Evolutionary conservation across 2,888 invertebrate genomes (phyloP), one percentile per base, ranked within the genome.

Genomic region (Meteorus colon): DNA sequence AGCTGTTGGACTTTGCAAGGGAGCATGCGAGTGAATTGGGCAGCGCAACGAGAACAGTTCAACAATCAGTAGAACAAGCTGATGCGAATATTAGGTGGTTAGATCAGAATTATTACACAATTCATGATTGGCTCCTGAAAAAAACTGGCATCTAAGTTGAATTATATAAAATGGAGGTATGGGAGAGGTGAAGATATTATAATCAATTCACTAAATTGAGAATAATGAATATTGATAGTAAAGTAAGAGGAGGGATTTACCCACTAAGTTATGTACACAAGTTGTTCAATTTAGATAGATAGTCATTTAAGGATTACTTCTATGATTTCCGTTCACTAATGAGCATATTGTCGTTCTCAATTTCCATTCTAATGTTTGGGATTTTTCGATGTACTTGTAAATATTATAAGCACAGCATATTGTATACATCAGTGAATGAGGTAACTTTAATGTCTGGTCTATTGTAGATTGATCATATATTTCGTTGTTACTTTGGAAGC

Each of bases 31-130:
- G 92, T 62, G 94, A 95, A 75, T 91, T 95, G 16, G 95, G 95
- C 0, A 90, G 91, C 5, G 92, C 92, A 0, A 90, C 91, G 0
- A 90, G 96, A 79, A 94, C 95, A 0, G 93, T 96, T 0, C 92
- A 94, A 77, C 97, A 97, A 89, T 94, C 95, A 0, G 89, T 97
- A 10, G 97, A 97, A 86, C 93, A 94, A 71, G 94, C 94, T 0
- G 93, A 94, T 81, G 94, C 95, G 4, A 97, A 97, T 87, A 94
- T 97, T 0, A 92, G 93, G 80, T 98, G 97, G 97, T 94, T 95
- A 92, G 91, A 94, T 71, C 91, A 91, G 66, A 95, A 96, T 90
- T 95, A 95, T 85, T 90, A 92, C 72, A 92, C 92, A 2, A 95
- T 97, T 77, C 92, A 94, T 3, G 90, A 92, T 45, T 97, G 97